phyloP scores from a whole-genome alignment of 1,140 invertebrate species.

The Phortica variegata region DNA sequence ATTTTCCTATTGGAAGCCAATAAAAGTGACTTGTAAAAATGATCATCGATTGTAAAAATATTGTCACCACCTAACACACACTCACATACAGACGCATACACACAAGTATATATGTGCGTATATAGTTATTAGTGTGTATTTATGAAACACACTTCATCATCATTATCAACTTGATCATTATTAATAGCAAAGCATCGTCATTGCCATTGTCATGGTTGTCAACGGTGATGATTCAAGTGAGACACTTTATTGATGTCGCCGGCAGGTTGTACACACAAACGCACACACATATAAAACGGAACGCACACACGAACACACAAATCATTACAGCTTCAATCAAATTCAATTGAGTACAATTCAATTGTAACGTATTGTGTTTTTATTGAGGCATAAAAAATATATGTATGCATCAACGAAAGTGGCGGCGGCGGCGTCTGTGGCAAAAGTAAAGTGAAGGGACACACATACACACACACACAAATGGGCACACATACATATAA shows the following conservation, averaged over 20 bases:
- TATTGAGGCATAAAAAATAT: slow-evolving; percentile 54
- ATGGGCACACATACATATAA: too few species aligned
- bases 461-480: too few species aligned
- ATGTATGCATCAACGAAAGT: too few species aligned
- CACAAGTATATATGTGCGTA: slow-evolving; percentile 3
- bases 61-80: too few species aligned
- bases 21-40: too few species aligned
- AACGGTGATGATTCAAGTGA: slow-evolving; percentile 1
- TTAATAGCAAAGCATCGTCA: slow-evolving; percentile 7
- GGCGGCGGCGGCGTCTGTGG: too few species aligned
- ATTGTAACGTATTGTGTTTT: slow-evolving; percentile 55
- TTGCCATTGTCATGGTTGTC: slow-evolving; percentile 34
- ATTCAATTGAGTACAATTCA: slow-evolving; percentile 55
- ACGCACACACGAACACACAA: too few species aligned
- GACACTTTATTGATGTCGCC: slow-evolving; percentile 27
- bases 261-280: slow-evolving; percentile 9
- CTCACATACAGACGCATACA: slow-evolving; percentile 7
- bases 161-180: slow-evolving; percentile 12
- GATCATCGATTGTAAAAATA: too few species aligned
- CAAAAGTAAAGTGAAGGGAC: too few species aligned
- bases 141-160: slow-evolving; percentile 34
- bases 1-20: too few species aligned
- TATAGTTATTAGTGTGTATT: slow-evolving; percentile 32
- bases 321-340: slow-evolving; percentile 55
- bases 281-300: slow-evolving; percentile 17